Percentiles rank a stretch among this genome's conserved stretches.
These are phyloP conservation scores for Galeopterus variegatus DNA, from an alignment of 2,113 vertebrate genomes.

Conservation along the genomic window DNA sequence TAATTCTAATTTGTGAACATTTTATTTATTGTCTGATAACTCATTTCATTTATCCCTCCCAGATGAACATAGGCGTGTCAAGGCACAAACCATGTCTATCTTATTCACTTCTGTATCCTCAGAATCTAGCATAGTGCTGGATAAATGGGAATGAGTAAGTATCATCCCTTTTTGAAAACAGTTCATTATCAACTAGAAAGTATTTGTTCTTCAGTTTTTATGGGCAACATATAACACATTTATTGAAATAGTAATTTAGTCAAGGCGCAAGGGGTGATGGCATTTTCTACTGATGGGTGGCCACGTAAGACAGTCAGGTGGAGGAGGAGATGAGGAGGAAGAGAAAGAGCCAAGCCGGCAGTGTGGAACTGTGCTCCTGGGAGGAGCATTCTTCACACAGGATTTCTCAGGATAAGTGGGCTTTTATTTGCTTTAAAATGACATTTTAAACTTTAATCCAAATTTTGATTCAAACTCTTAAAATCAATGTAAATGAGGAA, in stretches of 20 bases:
- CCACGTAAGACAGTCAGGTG: background rate
- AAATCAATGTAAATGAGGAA: background rate
- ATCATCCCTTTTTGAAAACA: background rate
- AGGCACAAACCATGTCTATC: background rate
- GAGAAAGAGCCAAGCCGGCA: background rate
- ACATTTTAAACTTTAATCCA: background rate
- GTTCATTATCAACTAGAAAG: background rate
- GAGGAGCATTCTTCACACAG: background rate
- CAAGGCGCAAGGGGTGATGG: background rate
- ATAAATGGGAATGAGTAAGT: background rate
- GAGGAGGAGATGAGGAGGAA: background rate
- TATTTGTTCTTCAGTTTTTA: background rate
- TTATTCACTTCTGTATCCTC: background rate
- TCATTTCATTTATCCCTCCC: background rate
- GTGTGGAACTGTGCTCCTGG: background rate
- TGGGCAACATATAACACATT: background rate
- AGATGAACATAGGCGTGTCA: background rate
- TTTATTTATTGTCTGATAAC: background rate
- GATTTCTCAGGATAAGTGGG: background rate
- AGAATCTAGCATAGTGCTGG: background rate
- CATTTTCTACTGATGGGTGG: background rate
- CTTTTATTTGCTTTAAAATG: constrained; percentile 46
- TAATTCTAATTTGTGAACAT: background rate
- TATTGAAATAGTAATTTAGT: background rate
- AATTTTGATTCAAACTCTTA: background rate